Evolutionary conservation across 1,140 invertebrate species (phyloP).

Genomic region (Heliconius melpomene): DNA sequence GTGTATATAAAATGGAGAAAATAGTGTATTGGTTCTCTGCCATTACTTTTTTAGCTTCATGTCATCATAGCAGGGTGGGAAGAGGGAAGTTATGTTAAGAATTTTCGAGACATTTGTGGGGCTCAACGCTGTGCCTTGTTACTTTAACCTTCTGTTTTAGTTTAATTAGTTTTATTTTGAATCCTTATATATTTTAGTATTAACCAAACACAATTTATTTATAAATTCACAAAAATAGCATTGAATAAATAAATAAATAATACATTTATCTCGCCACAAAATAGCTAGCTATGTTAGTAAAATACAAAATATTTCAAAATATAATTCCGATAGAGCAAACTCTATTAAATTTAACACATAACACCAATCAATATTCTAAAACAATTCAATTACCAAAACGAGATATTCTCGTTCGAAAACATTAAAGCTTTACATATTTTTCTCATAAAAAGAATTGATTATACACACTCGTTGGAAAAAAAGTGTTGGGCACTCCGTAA

Average conservation of each 20-base stretch:
- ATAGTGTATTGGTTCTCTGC: too few species aligned
- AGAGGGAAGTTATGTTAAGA: too few species aligned
- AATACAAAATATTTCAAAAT: not conserved
- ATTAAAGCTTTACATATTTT: constrained; percentile 7
- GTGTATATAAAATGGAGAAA: too few species aligned
- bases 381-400: constrained; percentile 13
- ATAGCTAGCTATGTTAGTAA: not conserved
- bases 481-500: not conserved
- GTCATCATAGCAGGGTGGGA: too few species aligned
- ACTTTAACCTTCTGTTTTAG: too few species aligned
- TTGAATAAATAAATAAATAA: constrained; percentile 4
- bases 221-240: not conserved
- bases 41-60: too few species aligned
- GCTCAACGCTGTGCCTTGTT: too few species aligned
- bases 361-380: constrained; percentile 4
- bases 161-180: not conserved
- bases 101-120: too few species aligned
- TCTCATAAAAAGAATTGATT: constrained; percentile 12
- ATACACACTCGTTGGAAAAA: not conserved
- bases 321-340: not conserved
- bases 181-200: not conserved
- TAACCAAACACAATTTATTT: not conserved
- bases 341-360: constrained; percentile 9
- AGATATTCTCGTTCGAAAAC: constrained; percentile 8
- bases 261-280: not conserved